Evolutionary conservation across 1,140 invertebrate genomes (phyloP), one percentile per base, ranked within the genome.

Genomic region (Zaprionus camerounensis): DNA sequence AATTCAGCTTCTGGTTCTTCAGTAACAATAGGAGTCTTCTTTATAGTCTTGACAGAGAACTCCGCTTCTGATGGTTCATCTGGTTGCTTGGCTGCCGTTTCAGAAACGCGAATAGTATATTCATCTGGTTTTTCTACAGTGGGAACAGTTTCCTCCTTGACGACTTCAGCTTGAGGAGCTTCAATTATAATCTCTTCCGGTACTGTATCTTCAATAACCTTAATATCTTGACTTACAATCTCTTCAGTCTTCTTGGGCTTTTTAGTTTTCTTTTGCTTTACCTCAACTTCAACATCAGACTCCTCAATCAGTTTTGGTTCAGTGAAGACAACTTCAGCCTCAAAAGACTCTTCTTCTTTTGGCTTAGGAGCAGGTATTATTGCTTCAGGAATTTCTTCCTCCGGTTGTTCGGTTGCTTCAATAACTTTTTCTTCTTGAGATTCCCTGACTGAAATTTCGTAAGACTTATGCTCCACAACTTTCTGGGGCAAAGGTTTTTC

Each of bases 181-280:
- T 88, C 74, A 9, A 13, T 17, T 44, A 68, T 9, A 7, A 68
- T 34, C 58, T 88, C 77, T 59, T 88, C 64, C 1, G 80, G 64
- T 34, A 57, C 70, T 11, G 51, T 20, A 1, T 86, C 79, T 46
- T 92, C 91, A 6, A 77, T 68, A 56, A 92, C 71, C 67, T 91
- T 82, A 13, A 92, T 81, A 63, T 91, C 78, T 1, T 81, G 62
- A 41, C 56, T 63, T 55, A 71, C 73, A 11, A 38, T 67, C 62
- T 81, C 94, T 69, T 91, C 91, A 28, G 81, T 58, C 28, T 92
- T 93, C 74, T 93, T 93, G 5, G 93, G 93, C 56, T 93, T 93
- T 76, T 93, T 93, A n/a, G 53, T 91, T 71, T 87, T 93, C 67
- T 92, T 92, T 15, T 71, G 71, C 15, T 88, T 91, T 2, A 91